phyloP scores from a whole-genome alignment of 2,888 invertebrate genomes.

The Lissonota sp. region DNA sequence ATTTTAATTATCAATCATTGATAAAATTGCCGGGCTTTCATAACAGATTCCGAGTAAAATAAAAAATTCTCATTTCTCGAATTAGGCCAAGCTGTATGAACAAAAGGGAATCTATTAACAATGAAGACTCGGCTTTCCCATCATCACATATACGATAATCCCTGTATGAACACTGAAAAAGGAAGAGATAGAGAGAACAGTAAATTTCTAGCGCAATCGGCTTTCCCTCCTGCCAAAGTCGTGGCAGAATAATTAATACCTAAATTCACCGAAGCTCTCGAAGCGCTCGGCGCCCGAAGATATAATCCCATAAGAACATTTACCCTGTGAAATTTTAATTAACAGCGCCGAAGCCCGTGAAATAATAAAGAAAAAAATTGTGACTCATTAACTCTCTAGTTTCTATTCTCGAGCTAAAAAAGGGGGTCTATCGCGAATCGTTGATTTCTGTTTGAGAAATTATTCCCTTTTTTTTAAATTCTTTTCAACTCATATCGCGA shows the following conservation, averaged over 20 bases:
- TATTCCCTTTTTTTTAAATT: not conserved
- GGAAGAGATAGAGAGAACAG: conserved; percentile 6
- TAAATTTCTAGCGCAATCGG: conserved; percentile 52
- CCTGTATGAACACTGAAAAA: not conserved
- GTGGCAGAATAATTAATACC: conserved; percentile 63
- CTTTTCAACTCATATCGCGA: not conserved
- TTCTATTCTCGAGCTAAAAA: not conserved
- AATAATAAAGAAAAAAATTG: conserved; percentile 46
- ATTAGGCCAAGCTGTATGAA: not conserved
- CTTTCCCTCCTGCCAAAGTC: conserved; percentile 50
- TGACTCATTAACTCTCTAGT: conserved; percentile 13
- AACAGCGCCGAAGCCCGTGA: conserved; percentile 42
- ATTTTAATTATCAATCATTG: too few relatives aligned
- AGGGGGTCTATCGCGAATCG: conserved; percentile 18
- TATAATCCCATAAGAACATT: conserved; percentile 60
- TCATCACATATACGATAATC: not conserved
- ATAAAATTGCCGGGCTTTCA: too few relatives aligned
- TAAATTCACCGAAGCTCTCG: conserved; percentile 56
- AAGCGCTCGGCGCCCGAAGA: conserved; percentile 1
- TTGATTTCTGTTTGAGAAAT: conserved; percentile 1
- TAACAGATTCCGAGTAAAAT: too few relatives aligned
- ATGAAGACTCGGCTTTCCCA: not conserved
- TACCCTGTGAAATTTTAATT: conserved; percentile 64
- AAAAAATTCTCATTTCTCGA: too few relatives aligned
- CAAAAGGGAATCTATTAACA: not conserved